Conservation (phyloP, 2,797 vertebrate genomes). For the Semaprochilodus insignis region DNA sequence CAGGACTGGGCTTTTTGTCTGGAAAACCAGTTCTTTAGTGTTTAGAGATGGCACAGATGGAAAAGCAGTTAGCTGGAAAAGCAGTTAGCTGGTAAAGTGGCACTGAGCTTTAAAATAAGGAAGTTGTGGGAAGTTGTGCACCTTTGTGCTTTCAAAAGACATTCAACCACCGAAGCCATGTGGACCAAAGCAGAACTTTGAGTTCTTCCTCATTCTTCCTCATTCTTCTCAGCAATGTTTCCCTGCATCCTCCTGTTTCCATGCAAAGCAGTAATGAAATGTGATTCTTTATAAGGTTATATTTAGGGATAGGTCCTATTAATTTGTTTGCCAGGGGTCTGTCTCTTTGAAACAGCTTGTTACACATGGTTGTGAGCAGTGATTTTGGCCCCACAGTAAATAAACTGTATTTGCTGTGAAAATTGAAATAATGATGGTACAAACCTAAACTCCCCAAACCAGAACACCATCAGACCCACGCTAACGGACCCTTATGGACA, state of each 20-base stretch:
- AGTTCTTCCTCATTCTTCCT: not conserved
- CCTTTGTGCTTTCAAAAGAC: not conserved
- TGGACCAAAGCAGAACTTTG: not conserved
- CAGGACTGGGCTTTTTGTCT: conserved; percentile 12
- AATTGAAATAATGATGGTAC: not conserved
- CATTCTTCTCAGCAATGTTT: not conserved
- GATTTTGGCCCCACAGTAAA: not conserved
- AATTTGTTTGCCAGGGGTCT: not conserved
- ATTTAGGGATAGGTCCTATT: not conserved
- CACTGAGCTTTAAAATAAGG: not conserved
- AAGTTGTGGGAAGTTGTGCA: not conserved
- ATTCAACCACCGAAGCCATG: not conserved
- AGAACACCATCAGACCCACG: too few relatives aligned
- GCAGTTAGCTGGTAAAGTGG: not conserved
- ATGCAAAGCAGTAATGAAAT: not conserved
- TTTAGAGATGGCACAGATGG: not conserved
- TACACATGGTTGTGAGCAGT: not conserved
- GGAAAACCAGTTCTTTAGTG: not conserved
- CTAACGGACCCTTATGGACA: not conserved
- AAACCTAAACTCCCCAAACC: not conserved
- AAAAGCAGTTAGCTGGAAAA: conserved; percentile 9
- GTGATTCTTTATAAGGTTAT: not conserved
- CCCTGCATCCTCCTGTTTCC: not conserved
- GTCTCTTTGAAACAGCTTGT: too few relatives aligned
- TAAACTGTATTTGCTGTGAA: not conserved